Conservation (phyloP, 2,888 invertebrate genomes). For the Resseliella maxima region DNA sequence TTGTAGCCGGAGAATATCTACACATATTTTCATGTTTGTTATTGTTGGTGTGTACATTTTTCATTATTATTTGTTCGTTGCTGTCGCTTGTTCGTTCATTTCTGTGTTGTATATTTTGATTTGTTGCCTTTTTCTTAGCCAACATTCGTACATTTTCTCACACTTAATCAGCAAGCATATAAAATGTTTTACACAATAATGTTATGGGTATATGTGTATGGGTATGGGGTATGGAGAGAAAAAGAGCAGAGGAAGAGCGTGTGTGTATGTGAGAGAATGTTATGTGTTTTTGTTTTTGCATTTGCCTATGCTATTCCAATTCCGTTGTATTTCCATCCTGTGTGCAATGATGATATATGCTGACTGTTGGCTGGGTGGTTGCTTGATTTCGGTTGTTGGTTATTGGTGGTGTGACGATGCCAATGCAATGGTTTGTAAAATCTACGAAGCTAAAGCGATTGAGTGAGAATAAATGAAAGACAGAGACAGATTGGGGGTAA, state of each 20-base stretch:
- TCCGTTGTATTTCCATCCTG: background rate
- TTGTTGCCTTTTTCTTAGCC: slow-evolving; percentile 34
- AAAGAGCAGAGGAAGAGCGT: too few relatives aligned
- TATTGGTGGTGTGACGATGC: too few relatives aligned
- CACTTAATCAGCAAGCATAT: slow-evolving; percentile 28
- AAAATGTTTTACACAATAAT: slow-evolving; percentile 20
- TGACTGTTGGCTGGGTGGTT: background rate
- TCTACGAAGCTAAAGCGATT: background rate
- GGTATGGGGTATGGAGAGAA: too few relatives aligned
- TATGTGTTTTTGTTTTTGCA: too few relatives aligned
- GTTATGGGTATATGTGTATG: background rate
- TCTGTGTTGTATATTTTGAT: background rate
- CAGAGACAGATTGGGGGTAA: background rate
- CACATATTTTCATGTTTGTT: too few relatives aligned
- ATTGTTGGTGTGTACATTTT: background rate
- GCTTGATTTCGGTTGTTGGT: background rate
- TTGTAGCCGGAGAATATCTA: too few relatives aligned
- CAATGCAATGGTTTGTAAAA: too few relatives aligned
- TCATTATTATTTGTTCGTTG: slow-evolving; percentile 5
- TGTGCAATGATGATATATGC: background rate
- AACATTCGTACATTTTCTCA: slow-evolving; percentile 23
- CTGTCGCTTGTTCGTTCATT: background rate
- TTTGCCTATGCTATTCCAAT: background rate
- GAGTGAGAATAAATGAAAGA: background rate
- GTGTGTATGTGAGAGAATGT: background rate